A percentile compares a stretch with the other conserved stretches of the same genome.
Evolutionary conservation across 2,113 vertebrate species (phyloP).

Genomic region (Haliaeetus leucogaster): DNA sequence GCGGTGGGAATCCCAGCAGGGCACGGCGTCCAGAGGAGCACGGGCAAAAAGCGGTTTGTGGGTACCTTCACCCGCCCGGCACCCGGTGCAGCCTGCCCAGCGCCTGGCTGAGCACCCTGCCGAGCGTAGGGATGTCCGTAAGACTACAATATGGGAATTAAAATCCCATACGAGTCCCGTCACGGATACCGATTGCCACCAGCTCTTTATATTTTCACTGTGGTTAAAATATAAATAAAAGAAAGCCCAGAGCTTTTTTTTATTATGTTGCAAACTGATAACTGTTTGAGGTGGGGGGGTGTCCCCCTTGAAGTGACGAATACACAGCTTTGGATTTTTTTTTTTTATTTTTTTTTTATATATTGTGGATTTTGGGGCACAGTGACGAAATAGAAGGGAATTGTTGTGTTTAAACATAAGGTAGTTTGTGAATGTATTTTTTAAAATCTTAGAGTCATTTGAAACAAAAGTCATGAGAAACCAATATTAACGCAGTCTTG

Average conservation of each 20-base stretch:
- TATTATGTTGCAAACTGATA: constrained; percentile 65
- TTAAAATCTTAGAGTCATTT: constrained; percentile 30
- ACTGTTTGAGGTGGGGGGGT: not conserved
- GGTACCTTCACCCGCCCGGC: not conserved
- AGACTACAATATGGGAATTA: not conserved
- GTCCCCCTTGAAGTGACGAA: constrained; percentile 47
- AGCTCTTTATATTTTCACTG: constrained; percentile 75
- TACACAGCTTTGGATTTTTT: constrained; percentile 61
- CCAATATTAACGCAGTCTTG: constrained; percentile 45
- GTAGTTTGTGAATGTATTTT: constrained; percentile 71
- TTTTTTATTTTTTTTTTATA: not conserved
- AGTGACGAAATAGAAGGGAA: constrained; percentile 67
- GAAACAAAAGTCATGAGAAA: constrained; percentile 47
- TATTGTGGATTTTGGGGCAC: constrained; percentile 50
- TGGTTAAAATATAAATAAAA: constrained; percentile 5
- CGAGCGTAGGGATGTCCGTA: not conserved
- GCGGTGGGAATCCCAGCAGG: rapidly evolving
- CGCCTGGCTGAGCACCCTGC: not conserved
- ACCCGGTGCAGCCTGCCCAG: not conserved
- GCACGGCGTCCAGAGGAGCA: not conserved
- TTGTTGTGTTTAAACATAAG: constrained; percentile 64
- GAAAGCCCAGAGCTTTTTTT: constrained; percentile 51
- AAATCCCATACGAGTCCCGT: not conserved
- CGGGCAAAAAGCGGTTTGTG: not conserved
- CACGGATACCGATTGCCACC: constrained; percentile 61